phyloP scores from a whole-genome alignment of 1,140 invertebrate species.

The Phthorimaea operculella region DNA sequence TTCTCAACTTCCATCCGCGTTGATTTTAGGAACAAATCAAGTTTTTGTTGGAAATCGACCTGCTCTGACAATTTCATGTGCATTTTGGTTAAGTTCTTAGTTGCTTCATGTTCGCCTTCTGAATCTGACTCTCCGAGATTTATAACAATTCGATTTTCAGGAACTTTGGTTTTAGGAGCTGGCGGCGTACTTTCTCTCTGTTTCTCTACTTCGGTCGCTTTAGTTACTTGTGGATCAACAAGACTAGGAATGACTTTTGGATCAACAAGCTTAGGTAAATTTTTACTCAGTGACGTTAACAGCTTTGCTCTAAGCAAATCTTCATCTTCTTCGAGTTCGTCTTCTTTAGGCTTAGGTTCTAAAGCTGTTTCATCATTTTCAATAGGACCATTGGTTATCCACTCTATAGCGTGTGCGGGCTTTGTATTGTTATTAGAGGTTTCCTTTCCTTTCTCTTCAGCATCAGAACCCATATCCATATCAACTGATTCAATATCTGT shows the following conservation, averaged over 20 bases:
- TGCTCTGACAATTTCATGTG: conserved; percentile 60
- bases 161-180: conserved; percentile 20
- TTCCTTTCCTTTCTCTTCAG: conserved; percentile 46
- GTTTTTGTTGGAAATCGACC: conserved; percentile 55
- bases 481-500: conserved; percentile 62
- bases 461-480: conserved; percentile 63
- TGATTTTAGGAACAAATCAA: conserved; percentile 58
- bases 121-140: conserved; percentile 60
- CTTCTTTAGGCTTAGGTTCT: conserved; percentile 22
- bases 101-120: conserved; percentile 62
- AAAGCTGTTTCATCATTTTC: conserved; percentile 10
- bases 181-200: conserved; percentile 16
- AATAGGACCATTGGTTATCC: background rate
- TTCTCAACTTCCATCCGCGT: conserved; percentile 55
- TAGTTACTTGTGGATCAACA: conserved; percentile 14
- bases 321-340: conserved; percentile 62
- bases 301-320: conserved; percentile 58
- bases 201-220: conserved; percentile 9
- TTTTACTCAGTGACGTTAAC: conserved; percentile 61
- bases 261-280: conserved; percentile 46
- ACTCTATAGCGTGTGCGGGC: background rate
- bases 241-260: conserved; percentile 25
- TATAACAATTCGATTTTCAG: conserved; percentile 56
- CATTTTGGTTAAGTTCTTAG: conserved; percentile 65
- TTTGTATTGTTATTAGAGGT: conserved; percentile 15